Evolutionary conservation across 2,888 invertebrate species (phyloP).

Genomic region (Uloborus plumipes): DNA sequence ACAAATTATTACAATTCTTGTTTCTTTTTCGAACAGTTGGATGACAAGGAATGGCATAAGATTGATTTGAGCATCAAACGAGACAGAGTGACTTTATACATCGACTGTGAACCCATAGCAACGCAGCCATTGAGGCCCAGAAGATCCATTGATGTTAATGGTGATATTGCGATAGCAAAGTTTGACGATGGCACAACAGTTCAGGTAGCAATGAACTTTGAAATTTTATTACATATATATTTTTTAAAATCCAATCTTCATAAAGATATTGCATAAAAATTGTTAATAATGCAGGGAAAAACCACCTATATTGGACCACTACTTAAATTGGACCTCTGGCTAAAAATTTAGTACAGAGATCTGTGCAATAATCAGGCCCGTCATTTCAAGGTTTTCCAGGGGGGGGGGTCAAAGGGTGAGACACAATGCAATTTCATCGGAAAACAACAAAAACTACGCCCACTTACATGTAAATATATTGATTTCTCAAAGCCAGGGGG

Average conservation of each 20-base stretch:
- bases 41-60: slow-evolving; percentile 84
- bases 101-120: slow-evolving; percentile 77
- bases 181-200: slow-evolving; percentile 75
- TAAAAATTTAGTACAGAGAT: no score
- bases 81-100: slow-evolving; percentile 77
- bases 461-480: no score
- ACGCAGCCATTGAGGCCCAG: slow-evolving; percentile 32
- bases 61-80: slow-evolving; percentile 80
- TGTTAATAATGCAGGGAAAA: no score
- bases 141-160: slow-evolving; percentile 73
- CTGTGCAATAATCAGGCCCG: no score
- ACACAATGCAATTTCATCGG: no score
- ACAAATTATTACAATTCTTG: background rate
- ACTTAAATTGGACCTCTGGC: no score
- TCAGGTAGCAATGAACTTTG: slow-evolving; percentile 73
- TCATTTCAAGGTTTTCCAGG: no score
- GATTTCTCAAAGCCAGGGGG: no score
- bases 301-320: no score
- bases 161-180: slow-evolving; percentile 78
- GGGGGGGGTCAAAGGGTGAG: no score
- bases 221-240: background rate
- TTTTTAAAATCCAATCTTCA: background rate
- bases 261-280: background rate
- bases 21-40: slow-evolving; percentile 68
- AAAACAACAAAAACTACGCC: no score